Conservation (phyloP, 1,140 invertebrate species). For the Drosophila persimilis region DNA sequence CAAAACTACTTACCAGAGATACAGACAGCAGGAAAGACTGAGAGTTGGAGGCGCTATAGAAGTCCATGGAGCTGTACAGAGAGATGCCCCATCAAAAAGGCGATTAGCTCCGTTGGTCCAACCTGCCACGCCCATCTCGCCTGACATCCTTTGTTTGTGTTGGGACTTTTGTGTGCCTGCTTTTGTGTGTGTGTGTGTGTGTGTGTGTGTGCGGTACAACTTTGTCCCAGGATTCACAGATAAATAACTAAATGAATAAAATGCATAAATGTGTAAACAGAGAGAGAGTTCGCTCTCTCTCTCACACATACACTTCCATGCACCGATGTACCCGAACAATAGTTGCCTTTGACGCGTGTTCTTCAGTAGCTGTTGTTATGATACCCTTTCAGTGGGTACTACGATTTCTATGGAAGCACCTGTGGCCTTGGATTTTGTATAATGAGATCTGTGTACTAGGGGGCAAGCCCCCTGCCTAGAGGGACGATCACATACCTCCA, state of each 20-base stretch:
- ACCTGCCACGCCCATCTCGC: conserved; percentile 43
- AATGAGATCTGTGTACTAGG: no score
- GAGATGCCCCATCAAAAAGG: conserved; percentile 51
- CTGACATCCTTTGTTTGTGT: conserved; percentile 40
- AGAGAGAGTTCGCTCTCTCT: conserved; percentile 21
- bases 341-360: conserved; percentile 50
- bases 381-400: neutral
- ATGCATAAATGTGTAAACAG: conserved; percentile 58
- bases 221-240: conserved; percentile 55
- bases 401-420: no score
- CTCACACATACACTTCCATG: conserved; percentile 19
- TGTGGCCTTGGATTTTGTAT: no score
- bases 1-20: conserved; percentile 65
- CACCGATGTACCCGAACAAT: conserved; percentile 28
- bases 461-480: no score
- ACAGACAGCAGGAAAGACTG: conserved; percentile 17
- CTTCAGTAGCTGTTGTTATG: conserved; percentile 6
- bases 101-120: conserved; percentile 62
- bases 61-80: conserved; percentile 4
- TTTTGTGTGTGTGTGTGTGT: conserved; percentile 10
- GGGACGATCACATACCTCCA: no score
- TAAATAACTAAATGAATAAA: conserved; percentile 70
- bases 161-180: conserved; percentile 33
- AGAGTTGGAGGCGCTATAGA: neutral
- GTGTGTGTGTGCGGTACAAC: conserved; percentile 32